A percentile compares a stretch with the other conserved stretches of the same genome.
Conservation (phyloP, 53 echinoderm and acorn worm species). For the Antedon mediterranea region DNA sequence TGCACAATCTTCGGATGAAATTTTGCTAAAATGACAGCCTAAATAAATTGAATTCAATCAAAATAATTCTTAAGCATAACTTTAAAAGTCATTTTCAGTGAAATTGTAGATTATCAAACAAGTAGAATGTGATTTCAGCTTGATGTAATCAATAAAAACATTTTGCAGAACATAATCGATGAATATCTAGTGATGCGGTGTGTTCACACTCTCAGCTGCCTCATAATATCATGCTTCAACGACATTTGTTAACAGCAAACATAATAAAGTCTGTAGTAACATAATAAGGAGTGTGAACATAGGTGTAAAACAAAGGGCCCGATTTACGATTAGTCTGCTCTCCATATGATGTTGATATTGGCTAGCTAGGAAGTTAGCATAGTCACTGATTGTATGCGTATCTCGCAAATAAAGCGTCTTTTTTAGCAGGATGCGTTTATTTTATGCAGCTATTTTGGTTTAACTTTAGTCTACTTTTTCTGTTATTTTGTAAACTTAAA, state of each 20-base stretch:
- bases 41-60: too few species aligned
- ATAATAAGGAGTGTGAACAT: not conserved
- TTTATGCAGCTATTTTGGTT: too few species aligned
- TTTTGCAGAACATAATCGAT: not conserved
- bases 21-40: not conserved
- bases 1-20: not conserved
- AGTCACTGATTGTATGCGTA: not conserved
- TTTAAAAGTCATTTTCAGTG: not conserved
- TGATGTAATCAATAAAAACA: not conserved
- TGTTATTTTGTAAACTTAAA: too few species aligned
- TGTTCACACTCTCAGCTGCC: not conserved
- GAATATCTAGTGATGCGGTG: not conserved
- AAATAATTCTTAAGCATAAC: not conserved
- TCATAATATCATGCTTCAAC: not conserved
- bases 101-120: not conserved
- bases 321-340: not conserved
- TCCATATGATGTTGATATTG: not conserved
- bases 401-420: too few species aligned
- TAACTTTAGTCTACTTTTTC: too few species aligned
- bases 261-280: not conserved
- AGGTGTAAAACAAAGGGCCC: conserved; percentile 1
- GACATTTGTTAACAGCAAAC: not conserved
- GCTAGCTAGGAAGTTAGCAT: not conserved
- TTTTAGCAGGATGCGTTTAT: too few species aligned
- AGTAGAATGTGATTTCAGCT: not conserved